phyloP scores from a whole-genome alignment of 1,140 invertebrate genomes.

The Homalodisca vitripennis region DNA sequence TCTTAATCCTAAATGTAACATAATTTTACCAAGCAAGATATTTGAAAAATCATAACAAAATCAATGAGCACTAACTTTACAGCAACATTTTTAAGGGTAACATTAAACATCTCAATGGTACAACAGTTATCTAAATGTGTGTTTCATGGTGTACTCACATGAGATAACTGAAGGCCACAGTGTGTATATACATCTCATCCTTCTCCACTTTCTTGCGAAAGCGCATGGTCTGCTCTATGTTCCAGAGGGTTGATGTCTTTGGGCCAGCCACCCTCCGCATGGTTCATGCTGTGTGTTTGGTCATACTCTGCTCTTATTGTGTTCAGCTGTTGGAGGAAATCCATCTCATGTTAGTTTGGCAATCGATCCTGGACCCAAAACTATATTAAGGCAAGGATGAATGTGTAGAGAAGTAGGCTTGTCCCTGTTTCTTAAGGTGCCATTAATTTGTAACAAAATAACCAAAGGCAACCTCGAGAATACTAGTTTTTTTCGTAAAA shows the following conservation, averaged over 20 bases:
- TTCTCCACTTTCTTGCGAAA: conserved; percentile 95
- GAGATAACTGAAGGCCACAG: conserved; percentile 73
- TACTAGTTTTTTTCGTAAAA: no score
- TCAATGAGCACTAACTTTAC: no score
- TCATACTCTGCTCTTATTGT: conserved; percentile 75
- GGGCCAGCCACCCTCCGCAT: conserved; percentile 96
- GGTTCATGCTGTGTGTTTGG: conserved; percentile 77
- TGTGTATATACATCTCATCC: conserved; percentile 87
- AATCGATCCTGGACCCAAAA: no score
- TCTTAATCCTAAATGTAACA: no score
- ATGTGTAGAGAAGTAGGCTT: no score
- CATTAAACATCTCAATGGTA: not conserved
- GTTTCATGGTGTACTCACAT: conserved; percentile 50
- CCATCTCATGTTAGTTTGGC: not conserved
- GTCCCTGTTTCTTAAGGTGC: no score
- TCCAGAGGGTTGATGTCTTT: conserved; percentile 90
- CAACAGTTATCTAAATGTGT: conserved; percentile 11
- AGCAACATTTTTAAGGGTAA: no score
- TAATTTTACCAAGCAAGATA: no score
- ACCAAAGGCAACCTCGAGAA: no score
- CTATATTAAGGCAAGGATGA: no score
- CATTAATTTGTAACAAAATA: no score
- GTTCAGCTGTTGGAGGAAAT: conserved; percentile 37
- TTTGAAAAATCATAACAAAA: conserved; percentile 22
- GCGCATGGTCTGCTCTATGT: conserved; percentile 83